A percentile compares a stretch with the other conserved stretches of the same genome.
phyloP scores from a whole-genome alignment of 2,888 invertebrate genomes.

The Arctia plantaginis region DNA sequence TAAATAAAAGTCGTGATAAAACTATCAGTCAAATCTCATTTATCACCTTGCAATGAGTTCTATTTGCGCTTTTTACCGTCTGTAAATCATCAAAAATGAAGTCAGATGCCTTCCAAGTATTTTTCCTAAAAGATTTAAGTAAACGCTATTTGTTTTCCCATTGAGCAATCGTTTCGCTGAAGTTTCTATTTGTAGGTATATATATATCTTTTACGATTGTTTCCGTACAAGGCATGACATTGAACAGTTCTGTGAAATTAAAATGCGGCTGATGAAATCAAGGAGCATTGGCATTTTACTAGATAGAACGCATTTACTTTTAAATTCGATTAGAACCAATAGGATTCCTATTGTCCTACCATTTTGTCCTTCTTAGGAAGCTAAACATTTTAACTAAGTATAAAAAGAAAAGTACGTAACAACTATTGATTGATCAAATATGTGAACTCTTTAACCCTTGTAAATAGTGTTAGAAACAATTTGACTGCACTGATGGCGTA shows the following conservation, averaged over 20 bases:
- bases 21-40: neutral
- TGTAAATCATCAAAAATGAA: constrained; percentile 17
- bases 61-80: neutral
- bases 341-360: neutral
- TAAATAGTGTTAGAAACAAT: too few species aligned
- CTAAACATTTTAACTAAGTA: neutral
- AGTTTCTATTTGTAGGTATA: constrained; percentile 24
- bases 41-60: neutral
- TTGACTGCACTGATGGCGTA: too few species aligned
- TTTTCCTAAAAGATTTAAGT: constrained; percentile 21
- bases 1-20: too few species aligned
- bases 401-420: neutral
- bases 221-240: neutral
- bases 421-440: neutral
- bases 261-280: neutral
- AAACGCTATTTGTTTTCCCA: constrained; percentile 38
- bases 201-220: constrained; percentile 22
- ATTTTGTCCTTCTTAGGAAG: neutral
- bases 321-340: neutral
- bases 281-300: neutral
- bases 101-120: constrained; percentile 33
- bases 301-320: neutral
- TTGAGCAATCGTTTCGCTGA: constrained; percentile 38
- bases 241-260: neutral
- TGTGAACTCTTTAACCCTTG: too few species aligned